Evolutionary conservation across 2,888 invertebrate species (phyloP), one percentile per base, ranked within the genome.

Genomic region (Mayetiola destructor): DNA sequence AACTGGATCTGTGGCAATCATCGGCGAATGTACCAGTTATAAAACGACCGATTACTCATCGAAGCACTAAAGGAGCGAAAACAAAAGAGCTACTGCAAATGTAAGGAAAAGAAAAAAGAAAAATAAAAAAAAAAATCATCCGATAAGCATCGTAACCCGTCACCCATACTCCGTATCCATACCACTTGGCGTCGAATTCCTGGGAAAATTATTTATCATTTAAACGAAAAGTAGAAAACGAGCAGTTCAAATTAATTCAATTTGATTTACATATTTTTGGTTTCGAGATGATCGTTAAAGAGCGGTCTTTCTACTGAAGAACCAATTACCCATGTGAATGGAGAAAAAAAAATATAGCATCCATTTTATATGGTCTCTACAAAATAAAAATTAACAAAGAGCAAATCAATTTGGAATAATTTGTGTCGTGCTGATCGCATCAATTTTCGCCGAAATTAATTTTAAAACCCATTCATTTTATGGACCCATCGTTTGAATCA

Each of bases 171-270:
- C n/a, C n/a, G n/a, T n/a, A n/a, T n/a, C n/a, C n/a, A n/a, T n/a
- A n/a, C 27, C 27, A 27, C 23, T 4, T 18, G 18, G 12, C 40
- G 12, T 39, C 18, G 27, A 48, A 48, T 48, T 48, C 48, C 16
- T 48, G 48, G 16, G 27, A 48, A 48, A 48, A 48, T 48, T 48
- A 48, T n/a, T n/a, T n/a, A n/a, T n/a, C n/a, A n/a, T n/a, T n/a
- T n/a, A n/a, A n/a, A n/a, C 18, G 27, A 27, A 48, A 2, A 27
- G n/a, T n/a, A n/a, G 48, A 27, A 48, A 48, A 27, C 48, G n/a
- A n/a, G n/a, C 27, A 6, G 48, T 48, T 48, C 48, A 48, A 48
- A 48, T 48, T 48, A 48, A 48, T 48, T 37, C 23, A 42, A 12
- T 42, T 42, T 3, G 3, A 42, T 42, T 42, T 42, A 42, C 42